These are phyloP conservation scores for Pararge aegeria DNA, from an alignment of 1,140 invertebrate genomes.

Conservation along the genomic window DNA sequence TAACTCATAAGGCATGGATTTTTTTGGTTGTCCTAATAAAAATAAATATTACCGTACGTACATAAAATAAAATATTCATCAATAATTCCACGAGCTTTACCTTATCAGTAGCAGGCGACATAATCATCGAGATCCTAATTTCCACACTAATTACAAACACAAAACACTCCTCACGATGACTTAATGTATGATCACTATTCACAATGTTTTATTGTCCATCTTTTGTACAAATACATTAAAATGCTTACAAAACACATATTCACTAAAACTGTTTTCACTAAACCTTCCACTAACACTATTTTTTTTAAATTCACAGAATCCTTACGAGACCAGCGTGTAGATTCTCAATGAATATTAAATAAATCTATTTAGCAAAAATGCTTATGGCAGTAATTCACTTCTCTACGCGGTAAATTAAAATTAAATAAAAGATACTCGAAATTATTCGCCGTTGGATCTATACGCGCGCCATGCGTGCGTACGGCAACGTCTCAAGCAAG, in stretches of 20 bases:
- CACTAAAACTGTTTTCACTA: background rate
- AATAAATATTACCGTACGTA: too few relatives aligned
- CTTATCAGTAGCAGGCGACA: constrained; percentile 23
- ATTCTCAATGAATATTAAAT: too few relatives aligned
- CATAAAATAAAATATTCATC: background rate
- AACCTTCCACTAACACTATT: background rate
- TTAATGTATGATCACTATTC: background rate
- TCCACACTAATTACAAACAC: background rate
- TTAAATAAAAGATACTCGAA: background rate
- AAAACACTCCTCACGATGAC: constrained; percentile 2
- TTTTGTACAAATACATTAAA: background rate
- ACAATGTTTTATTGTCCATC: background rate
- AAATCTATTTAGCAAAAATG: too few relatives aligned
- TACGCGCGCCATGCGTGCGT: background rate
- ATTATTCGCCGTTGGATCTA: background rate
- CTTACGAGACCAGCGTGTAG: background rate
- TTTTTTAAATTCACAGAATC: background rate
- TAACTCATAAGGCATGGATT: too few relatives aligned
- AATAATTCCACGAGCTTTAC: background rate
- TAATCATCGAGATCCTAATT: constrained; percentile 13
- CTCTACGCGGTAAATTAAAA: too few relatives aligned
- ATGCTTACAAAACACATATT: background rate
- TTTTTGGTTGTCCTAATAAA: too few relatives aligned
- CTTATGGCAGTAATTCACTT: too few relatives aligned
- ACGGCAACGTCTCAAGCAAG: background rate